These are phyloP conservation scores for Tapirus indicus DNA, from an alignment of 2,797 vertebrate species.

Conservation along the genomic window DNA sequence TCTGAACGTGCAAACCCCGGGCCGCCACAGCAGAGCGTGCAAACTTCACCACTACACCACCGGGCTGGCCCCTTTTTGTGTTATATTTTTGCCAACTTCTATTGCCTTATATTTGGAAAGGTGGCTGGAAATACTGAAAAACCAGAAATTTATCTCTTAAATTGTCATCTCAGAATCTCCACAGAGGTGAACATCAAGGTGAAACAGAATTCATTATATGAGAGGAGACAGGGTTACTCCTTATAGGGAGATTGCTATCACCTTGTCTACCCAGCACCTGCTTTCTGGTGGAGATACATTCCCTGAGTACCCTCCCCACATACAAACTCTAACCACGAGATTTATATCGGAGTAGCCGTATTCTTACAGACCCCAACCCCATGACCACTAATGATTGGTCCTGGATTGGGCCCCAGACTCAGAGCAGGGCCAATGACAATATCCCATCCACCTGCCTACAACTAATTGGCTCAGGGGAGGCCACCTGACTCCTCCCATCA, in stretches of 20 bases:
- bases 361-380: not conserved
- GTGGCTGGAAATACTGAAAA: conserved; percentile 13
- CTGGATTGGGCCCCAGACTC: not conserved
- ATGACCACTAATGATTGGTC: not conserved
- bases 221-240: not conserved
- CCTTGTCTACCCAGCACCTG: not conserved
- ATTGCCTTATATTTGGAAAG: not conserved
- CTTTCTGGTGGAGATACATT: not conserved
- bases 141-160: not conserved
- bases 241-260: not conserved
- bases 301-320: not conserved
- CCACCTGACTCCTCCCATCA: not conserved
- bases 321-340: not conserved
- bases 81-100: not conserved
- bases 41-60: no score
- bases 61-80: no score
- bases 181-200: not conserved
- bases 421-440: not conserved
- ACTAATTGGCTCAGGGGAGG: not conserved
- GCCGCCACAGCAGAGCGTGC: no score
- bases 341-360: no score
- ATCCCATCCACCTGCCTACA: not conserved
- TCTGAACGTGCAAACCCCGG: no score
- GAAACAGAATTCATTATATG: not conserved
- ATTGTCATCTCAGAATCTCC: not conserved